Evolutionary conservation across 2,888 invertebrate genomes (phyloP), one percentile per base, ranked within the genome.

Genomic region (Eutolmus rufibarbis): DNA sequence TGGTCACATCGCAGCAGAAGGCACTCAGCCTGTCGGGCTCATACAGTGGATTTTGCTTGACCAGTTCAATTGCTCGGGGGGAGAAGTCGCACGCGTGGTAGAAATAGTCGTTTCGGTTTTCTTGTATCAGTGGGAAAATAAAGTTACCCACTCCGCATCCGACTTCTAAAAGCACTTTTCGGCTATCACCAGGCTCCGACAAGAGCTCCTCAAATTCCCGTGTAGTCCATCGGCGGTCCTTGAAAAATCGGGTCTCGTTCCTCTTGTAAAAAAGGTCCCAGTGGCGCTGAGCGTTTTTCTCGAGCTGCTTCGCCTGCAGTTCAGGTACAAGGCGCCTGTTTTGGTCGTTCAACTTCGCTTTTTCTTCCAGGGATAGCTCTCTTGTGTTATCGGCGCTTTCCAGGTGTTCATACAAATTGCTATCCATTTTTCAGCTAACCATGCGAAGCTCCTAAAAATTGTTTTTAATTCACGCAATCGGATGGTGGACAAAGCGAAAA

Each of bases 61-160:
- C 96, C 90, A 98, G 96, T 28, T 97, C 96, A 0, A 99, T 94
- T 0, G 99, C 99, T 93, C 97, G 95, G 84, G 96, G 95, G 0
- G 98, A 98, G 91, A 99, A 96, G 93, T 99, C 99, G 92, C 98
- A 98, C 0, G 97, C 97, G 92, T 96, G 96, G 89, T 96, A 94
- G 91, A 95, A 96, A 89, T 95, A 94, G 89, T 95, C 94, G 89
- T 93, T 93, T 86, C 94, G 94, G 0, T 96, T 95, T 90, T 97
- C 97, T 90, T 97, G 95, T 0, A 98, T 92, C 81, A 99, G 92
- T 0, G 99, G 99, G 92, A 96, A 99, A 78, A 99, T 94, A 92
- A 99, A 96, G 93, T 99, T 99, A 0, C 99, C 99, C 9, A 98
- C 99, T 3, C 99, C 99, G 92, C 98, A 98, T 0, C 98, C 98